A percentile compares a stretch with the other conserved stretches of the same genome.
Evolutionary conservation across 1,140 invertebrate species (phyloP).

Genomic region (Polypedilum pembai): DNA sequence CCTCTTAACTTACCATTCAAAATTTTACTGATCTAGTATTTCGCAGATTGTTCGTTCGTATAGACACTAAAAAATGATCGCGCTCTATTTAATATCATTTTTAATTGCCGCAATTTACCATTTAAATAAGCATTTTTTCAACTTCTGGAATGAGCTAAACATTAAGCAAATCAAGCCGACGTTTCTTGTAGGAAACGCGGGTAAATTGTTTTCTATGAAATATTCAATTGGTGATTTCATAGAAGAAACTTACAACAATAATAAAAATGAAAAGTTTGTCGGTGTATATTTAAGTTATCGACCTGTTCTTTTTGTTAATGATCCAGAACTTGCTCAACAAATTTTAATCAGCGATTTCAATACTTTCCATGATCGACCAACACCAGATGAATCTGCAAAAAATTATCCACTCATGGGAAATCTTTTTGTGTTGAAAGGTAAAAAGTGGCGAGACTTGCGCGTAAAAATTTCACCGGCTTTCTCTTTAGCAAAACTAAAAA

Average conservation of each 20-base stretch:
- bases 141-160: not conserved
- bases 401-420: slow-evolving; percentile 36
- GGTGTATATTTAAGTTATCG: slow-evolving; percentile 37
- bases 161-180: not conserved
- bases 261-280: not conserved
- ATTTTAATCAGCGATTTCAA: slow-evolving; percentile 44
- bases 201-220: not conserved
- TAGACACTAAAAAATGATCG: too few relatives aligned
- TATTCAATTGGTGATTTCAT: not conserved
- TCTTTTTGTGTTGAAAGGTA: slow-evolving; percentile 43
- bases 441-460: slow-evolving; percentile 43
- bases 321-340: slow-evolving; percentile 41
- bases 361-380: slow-evolving; percentile 40
- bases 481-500: slow-evolving; percentile 46
- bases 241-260: not conserved
- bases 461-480: slow-evolving; percentile 45
- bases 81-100: too few relatives aligned
- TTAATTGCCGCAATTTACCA: too few relatives aligned
- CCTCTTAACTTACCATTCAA: too few relatives aligned
- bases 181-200: not conserved
- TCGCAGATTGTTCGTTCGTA: too few relatives aligned
- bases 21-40: too few relatives aligned
- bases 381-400: slow-evolving; percentile 34
- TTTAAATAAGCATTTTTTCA: slow-evolving; percentile 5
- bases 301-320: slow-evolving; percentile 39